These are phyloP conservation scores for Bambusicola thoracicus DNA, from an alignment of 2,113 vertebrate species.

Conservation along the genomic window DNA sequence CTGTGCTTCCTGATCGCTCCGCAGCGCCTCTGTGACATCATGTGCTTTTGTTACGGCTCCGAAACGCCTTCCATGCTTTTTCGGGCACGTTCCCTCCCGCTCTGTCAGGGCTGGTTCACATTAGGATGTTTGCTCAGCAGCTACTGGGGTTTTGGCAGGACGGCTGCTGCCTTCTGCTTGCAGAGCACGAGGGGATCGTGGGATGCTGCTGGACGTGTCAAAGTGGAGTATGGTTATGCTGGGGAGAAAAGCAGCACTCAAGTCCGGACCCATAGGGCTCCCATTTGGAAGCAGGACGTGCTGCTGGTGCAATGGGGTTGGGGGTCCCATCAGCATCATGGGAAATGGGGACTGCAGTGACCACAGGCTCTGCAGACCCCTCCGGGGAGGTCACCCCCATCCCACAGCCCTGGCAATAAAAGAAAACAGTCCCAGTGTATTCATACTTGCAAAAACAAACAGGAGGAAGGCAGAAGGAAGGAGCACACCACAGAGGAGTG, in stretches of 20 bases:
- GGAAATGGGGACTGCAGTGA: rapidly evolving
- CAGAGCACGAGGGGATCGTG: neutral
- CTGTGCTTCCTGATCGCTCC: neutral
- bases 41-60: neutral
- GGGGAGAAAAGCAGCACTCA: rapidly evolving
- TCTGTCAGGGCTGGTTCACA: conserved; percentile 27
- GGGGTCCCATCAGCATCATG: neutral
- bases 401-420: conserved; percentile 46
- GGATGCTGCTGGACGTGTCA: rapidly evolving
- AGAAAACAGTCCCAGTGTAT: conserved; percentile 11
- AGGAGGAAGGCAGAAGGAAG: neutral
- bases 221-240: rapidly evolving
- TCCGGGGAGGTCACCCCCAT: conserved; percentile 19
- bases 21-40: neutral
- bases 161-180: neutral
- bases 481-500: neutral
- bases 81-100: conserved; percentile 51
- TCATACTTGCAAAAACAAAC: conserved; percentile 55
- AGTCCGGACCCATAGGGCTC: neutral
- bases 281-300: neutral
- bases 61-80: neutral
- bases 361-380: rapidly evolving
- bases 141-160: conserved; percentile 47
- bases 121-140: conserved; percentile 64
- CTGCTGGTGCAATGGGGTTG: neutral